Base-by-base conservation (phyloP, 2,888 invertebrate species). In the Asteroscopus sphinx region DNA sequence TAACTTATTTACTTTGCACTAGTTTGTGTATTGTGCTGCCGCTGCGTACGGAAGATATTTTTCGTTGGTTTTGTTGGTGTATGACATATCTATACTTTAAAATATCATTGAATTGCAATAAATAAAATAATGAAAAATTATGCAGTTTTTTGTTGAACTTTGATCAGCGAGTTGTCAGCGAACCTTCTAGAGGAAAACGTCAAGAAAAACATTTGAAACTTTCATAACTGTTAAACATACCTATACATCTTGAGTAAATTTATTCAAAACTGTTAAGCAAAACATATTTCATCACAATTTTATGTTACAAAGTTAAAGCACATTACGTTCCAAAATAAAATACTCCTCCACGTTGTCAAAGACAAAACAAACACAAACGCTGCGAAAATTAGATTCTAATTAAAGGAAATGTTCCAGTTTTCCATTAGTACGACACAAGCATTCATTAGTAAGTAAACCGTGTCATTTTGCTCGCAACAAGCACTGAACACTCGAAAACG, bases 361-460 rank as follows among this genome's bases (percentile, higher is more conserved):
- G 44, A 71, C 62, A 57, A 62, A 68, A 67, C 56, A 68, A 68
- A 52, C 57, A 73, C 64, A 47, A 46, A 48, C 51, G 46, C 41
- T 63, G 66, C 57, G 60, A 78, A 79, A 84, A 82, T 85, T 82
- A 81, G 81, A 82, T 81, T 81, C 77, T 75, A 84, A 88, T 86
- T 85, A 85, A 73, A 73, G 71, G 68, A 79, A 83, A 80, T 76
- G 74, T 73, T 73, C 58, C 66, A 74, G 70, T 70, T 76, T 79
- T 76, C 69, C 63, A 58, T 47, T 54, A 49, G 35, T 26, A 42
- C 48, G 59, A 75, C 68, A 78, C 74, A 72, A 68, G 71, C 74
- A 70, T 81, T 86, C 81, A 85, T 86, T 85, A 83, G 79, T 81
- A 56, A 71, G 74, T 81, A 79, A 80, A 80, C 73, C 80, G 79